Conservation (phyloP, 2,888 invertebrate genomes). For the Cosmorhoe ocellata region DNA sequence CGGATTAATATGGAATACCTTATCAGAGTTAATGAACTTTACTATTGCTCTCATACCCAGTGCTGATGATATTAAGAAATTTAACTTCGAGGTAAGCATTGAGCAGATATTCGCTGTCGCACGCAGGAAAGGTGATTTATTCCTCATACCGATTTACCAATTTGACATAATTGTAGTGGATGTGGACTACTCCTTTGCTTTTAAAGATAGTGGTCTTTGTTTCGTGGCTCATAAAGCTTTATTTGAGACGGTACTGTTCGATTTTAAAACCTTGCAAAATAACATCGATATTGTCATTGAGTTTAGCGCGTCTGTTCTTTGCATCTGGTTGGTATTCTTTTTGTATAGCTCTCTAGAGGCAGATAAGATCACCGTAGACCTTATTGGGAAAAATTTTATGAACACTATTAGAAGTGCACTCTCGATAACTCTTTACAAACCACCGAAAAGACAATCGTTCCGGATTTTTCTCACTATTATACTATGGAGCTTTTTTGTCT, state of each 20-base stretch:
- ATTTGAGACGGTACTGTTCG: constrained; percentile 62
- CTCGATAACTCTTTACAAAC: constrained; percentile 54
- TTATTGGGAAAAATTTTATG: constrained; percentile 65
- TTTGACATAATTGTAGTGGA: constrained; percentile 63
- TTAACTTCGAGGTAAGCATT: constrained; percentile 57
- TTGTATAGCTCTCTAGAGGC: constrained; percentile 53
- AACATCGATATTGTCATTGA: constrained; percentile 43
- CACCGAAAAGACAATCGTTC: constrained; percentile 55
- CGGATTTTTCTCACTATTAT: constrained; percentile 61
- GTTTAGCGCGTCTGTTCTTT: constrained; percentile 52
- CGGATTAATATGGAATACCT: constrained; percentile 63
- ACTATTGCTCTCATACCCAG: constrained; percentile 56
- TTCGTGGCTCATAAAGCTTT: constrained; percentile 61
- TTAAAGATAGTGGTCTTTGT: constrained; percentile 69
- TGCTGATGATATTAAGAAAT: constrained; percentile 44
- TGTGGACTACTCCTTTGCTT: constrained; percentile 59
- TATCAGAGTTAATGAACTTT: constrained; percentile 63
- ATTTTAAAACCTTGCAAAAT: constrained; percentile 46
- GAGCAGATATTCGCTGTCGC: constrained; percentile 57
- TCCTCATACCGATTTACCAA: constrained; percentile 63
- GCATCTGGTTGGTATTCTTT: constrained; percentile 62
- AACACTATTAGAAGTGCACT: constrained; percentile 62
- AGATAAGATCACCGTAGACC: constrained; percentile 48
- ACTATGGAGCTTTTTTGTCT: constrained; percentile 68
- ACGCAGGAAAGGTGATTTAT: constrained; percentile 60